Conservation (phyloP, 64 coral and sea anemone species). For the Montipora capricornis region DNA sequence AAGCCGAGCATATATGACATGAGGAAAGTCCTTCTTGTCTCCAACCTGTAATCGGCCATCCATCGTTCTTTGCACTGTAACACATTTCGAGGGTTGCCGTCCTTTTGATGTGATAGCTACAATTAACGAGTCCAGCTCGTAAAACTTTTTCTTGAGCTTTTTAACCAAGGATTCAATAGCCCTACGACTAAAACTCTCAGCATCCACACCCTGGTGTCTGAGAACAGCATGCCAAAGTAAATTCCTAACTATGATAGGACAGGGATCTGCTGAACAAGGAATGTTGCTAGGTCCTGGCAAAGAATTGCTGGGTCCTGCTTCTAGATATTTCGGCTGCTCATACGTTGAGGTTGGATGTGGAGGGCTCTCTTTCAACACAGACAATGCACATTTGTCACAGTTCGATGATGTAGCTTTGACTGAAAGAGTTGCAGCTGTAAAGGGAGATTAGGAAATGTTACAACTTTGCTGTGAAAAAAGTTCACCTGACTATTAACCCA, state of each 20-base stretch:
- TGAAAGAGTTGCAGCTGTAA: constrained; percentile 55
- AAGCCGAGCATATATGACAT: constrained; percentile 97
- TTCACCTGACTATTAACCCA: too few relatives aligned
- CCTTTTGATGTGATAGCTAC: constrained; percentile 97
- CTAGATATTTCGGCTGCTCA: constrained; percentile 67
- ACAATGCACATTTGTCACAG: constrained; percentile 61
- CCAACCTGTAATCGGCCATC: constrained; percentile 97
- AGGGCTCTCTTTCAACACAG: constrained; percentile 67
- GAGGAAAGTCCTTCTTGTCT: constrained; percentile 99
- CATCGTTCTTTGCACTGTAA: constrained; percentile 96
- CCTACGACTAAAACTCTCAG: constrained; percentile 94
- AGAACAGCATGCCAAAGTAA: constrained; percentile 93
- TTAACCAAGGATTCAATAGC: constrained; percentile 98
- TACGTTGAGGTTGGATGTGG: constrained; percentile 46
- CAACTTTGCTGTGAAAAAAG: background rate
- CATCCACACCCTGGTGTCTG: constrained; percentile 89
- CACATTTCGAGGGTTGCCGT: constrained; percentile 95
- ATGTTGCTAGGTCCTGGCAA: constrained; percentile 79
- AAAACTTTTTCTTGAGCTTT: constrained; percentile 97
- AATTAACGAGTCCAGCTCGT: constrained; percentile 97
- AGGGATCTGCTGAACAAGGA: constrained; percentile 93
- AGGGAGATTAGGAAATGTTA: background rate
- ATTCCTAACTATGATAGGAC: constrained; percentile 93
- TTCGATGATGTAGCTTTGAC: constrained; percentile 63
- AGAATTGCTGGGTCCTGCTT: constrained; percentile 47